Conservation (phyloP, 2,113 vertebrate species). For the Nematolebias whitei region DNA sequence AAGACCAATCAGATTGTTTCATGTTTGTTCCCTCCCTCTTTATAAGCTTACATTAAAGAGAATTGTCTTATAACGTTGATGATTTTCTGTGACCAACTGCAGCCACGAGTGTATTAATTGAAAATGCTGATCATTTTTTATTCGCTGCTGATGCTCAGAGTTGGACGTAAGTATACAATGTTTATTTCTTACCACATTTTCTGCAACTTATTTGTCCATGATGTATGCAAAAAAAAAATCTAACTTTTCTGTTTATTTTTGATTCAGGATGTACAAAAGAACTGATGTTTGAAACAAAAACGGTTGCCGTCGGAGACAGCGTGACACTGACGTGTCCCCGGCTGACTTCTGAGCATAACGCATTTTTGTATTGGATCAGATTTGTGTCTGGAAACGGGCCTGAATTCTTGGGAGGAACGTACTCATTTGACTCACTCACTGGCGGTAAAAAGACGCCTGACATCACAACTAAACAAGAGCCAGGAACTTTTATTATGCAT, state of each 20-base stretch:
- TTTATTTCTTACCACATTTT: not conserved
- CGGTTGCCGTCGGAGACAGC: constrained; percentile 14
- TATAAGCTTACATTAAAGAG: not conserved
- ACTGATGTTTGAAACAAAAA: not conserved
- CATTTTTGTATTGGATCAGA: constrained; percentile 12
- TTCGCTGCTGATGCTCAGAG: not conserved
- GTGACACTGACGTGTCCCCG: not conserved
- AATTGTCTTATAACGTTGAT: not conserved
- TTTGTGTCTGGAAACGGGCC: constrained; percentile 37
- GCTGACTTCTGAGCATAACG: rapidly evolving
- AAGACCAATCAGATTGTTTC: constrained; percentile 27
- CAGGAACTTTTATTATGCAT: constrained; percentile 32
- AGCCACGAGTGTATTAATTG: not conserved
- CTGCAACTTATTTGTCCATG: rapidly evolving
- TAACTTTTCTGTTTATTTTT: not conserved
- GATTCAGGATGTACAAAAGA: not conserved
- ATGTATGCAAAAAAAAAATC: not conserved
- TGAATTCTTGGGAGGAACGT: constrained; percentile 33
- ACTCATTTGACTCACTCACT: rapidly evolving
- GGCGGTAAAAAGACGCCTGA: not conserved
- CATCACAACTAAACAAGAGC: constrained; percentile 30
- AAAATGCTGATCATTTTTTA: constrained; percentile 31
- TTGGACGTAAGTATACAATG: constrained; percentile 32
- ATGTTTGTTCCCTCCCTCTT: constrained; percentile 34
- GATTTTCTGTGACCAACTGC: not conserved